Evolutionary conservation across 1,140 invertebrate genomes (phyloP), one percentile per base, ranked within the genome.

Genomic region (Drosophila bifasciata): DNA sequence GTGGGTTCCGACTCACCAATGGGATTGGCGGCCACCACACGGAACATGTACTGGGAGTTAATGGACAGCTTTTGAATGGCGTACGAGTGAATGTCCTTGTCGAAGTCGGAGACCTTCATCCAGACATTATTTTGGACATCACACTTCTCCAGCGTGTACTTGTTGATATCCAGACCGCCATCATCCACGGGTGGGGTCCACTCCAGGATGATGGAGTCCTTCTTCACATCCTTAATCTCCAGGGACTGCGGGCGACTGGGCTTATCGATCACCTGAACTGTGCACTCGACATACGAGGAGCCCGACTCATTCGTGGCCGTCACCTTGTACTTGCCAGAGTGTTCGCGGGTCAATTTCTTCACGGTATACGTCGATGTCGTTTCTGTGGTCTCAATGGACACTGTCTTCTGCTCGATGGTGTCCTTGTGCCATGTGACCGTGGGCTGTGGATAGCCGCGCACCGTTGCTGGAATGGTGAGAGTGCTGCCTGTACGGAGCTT

Each of bases 141-240:
- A 69, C 94, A 95, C 90, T 96, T 96, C 90, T 98, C 96, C 40
- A 98, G 93, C 1, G 94, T 94, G 79, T 98, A 98, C 78, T 95
- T 95, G 0, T 93, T 94, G 48, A 98, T 93, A 52, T 96, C 95
- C 55, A 95, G 91, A 41, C 96, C 96, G 57, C 97, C 97, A 85
- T 97, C 95, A 78, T 96, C 95, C 3, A 93, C 79, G 3, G 97
- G 96, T 45, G 96, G 95, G 83, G 95, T 95, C 97, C 97, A 98
- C 92, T 95, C 94, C 51, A 97, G 93, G 2, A 93, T 94, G 3
- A 96, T 94, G 0, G 94, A 94, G 72, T 96, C 94, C 70, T 94
- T 93, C 70, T 94, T 94, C 17, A 97, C 93, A 75, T 96, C 95
- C 74, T 94, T 95, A 25, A 96, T 93, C 36, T 94, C 90, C 1